Evolutionary conservation across 2,797 vertebrate species (phyloP).

Genomic region (Leptodactylus fallax): DNA sequence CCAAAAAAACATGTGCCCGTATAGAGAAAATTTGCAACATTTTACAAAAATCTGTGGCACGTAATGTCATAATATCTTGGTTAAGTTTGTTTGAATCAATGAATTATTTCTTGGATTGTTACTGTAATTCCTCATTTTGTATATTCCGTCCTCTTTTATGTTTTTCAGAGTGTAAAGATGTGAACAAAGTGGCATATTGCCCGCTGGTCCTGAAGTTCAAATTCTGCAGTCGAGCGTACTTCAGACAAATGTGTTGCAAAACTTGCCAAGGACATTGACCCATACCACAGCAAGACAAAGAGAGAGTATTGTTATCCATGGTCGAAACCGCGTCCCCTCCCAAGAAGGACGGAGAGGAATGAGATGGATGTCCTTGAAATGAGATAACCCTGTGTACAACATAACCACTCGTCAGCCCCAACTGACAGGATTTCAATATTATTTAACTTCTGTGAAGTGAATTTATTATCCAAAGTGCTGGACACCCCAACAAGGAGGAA

Average conservation of each 20-base stretch:
- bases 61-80: neutral
- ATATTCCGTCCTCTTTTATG: constrained; percentile 60
- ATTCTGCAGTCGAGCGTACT: constrained; percentile 99
- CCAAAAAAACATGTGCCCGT: no score
- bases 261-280: constrained; percentile 98
- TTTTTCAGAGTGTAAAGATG: constrained; percentile 96
- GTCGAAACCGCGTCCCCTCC: constrained; percentile 73
- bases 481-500: constrained; percentile 88
- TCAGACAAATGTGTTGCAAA: constrained; percentile 99
- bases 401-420: constrained; percentile 96
- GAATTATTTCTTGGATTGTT: neutral
- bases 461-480: constrained; percentile 95
- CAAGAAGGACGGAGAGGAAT: constrained; percentile 73
- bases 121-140: neutral
- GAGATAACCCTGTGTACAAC: constrained; percentile 87
- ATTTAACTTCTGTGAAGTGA: constrained; percentile 99
- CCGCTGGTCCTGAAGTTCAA: constrained; percentile 99
- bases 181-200: constrained; percentile 99
- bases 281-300: constrained; percentile 65
- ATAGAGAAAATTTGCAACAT: no score
- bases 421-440: constrained; percentile 88
- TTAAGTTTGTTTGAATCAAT: neutral
- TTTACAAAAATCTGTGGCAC: no score
- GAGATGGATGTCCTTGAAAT: constrained; percentile 76
- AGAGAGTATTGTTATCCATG: constrained; percentile 72